Evolutionary conservation across 2,888 invertebrate genomes (phyloP).

Genomic region (Cotesia congregata): DNA sequence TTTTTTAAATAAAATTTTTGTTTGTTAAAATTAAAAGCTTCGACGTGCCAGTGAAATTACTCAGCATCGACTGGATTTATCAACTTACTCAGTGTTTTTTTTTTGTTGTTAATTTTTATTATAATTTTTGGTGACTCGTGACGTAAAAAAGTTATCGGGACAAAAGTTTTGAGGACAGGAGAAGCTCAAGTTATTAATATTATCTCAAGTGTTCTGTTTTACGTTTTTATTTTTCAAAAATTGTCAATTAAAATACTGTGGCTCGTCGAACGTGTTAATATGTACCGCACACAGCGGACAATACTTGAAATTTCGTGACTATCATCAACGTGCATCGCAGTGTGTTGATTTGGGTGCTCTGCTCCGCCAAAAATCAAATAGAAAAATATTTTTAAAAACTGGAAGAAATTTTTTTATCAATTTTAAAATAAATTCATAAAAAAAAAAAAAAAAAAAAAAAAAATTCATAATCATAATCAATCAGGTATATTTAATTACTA

Average conservation of each 20-base stretch:
- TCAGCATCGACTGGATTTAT: slow-evolving; percentile 22
- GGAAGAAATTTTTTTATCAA: slow-evolving; percentile 28
- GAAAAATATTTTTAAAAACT: slow-evolving; percentile 16
- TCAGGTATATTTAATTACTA: slow-evolving; percentile 29
- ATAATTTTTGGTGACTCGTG: slow-evolving; percentile 23
- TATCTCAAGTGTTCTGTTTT: slow-evolving; percentile 14
- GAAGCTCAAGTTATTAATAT: slow-evolving; percentile 7
- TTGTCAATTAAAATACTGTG: slow-evolving; percentile 24
- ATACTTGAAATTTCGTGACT: slow-evolving; percentile 37
- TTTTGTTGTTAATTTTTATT: slow-evolving; percentile 19
- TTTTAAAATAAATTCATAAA: background rate
- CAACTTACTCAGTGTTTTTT: slow-evolving; percentile 28
- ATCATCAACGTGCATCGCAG: slow-evolving; percentile 36
- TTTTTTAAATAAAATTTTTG: background rate
- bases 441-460: slow-evolving; percentile 25
- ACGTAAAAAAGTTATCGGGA: background rate
- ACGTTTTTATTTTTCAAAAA: background rate
- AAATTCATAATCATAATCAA: slow-evolving; percentile 19
- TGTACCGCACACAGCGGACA: slow-evolving; percentile 35
- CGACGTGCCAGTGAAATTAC: slow-evolving; percentile 13
- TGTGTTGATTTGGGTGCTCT: slow-evolving; percentile 40
- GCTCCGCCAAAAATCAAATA: slow-evolving; percentile 22
- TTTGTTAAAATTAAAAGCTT: background rate
- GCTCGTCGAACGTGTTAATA: slow-evolving; percentile 33
- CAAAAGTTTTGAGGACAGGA: slow-evolving; percentile 18